Conservation (phyloP, 1,140 invertebrate species). For the Micrasema minimum region DNA sequence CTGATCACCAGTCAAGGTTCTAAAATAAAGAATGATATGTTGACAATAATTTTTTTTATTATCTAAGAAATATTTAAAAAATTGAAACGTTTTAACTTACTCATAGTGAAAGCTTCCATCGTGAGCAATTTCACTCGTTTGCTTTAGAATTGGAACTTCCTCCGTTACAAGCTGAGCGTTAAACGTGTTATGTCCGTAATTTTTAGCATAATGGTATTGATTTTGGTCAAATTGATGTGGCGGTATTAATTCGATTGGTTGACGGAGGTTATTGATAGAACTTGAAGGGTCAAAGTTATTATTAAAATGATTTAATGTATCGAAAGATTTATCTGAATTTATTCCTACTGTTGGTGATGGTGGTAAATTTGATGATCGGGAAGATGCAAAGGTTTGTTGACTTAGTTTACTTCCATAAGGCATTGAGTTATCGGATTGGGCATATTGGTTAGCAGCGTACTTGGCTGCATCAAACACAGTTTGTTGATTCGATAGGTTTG, state of each 20-base stretch:
- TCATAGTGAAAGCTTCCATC: conserved; percentile 67
- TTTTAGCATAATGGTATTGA: conserved; percentile 21
- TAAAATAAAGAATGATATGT: conserved; percentile 51
- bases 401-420: conserved; percentile 14
- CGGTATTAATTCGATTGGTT: conserved; percentile 5
- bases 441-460: conserved; percentile 4
- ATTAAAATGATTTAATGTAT: neutral
- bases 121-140: conserved; percentile 66
- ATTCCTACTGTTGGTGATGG: neutral
- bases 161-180: conserved; percentile 59
- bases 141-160: conserved; percentile 62
- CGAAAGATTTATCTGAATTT: neutral
- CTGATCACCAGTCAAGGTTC: conserved; percentile 65
- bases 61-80: too few species aligned
- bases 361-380: conserved; percentile 5
- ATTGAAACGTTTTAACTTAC: too few species aligned
- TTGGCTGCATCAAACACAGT: conserved; percentile 1
- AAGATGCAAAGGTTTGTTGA: neutral
- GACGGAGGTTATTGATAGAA: neutral
- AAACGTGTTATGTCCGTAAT: conserved; percentile 9
- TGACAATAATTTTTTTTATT: too few species aligned
- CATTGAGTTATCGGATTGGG: conserved; percentile 4
- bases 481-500: neutral
- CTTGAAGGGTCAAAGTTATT: neutral
- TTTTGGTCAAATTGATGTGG: conserved; percentile 3